These are phyloP conservation scores for Mugil cephalus DNA, from an alignment of 2,113 vertebrate species.

Conservation along the genomic window DNA sequence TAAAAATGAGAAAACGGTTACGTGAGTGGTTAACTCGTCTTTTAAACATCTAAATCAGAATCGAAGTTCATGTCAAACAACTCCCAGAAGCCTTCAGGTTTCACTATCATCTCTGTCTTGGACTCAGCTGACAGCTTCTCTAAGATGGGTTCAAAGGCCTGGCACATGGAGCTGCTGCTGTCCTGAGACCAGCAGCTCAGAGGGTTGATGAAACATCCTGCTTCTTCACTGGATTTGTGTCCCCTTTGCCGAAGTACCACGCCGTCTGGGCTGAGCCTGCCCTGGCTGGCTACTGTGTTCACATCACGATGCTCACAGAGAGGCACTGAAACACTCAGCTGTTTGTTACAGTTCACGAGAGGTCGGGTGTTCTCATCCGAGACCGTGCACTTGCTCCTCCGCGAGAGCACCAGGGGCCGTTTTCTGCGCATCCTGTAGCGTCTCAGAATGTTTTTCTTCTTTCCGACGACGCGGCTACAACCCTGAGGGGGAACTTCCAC, in stretches of 20 bases:
- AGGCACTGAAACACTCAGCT: slow-evolving; percentile 6
- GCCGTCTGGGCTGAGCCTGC: not conserved
- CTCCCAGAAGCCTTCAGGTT: slow-evolving; percentile 71
- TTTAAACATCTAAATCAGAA: slow-evolving; percentile 55
- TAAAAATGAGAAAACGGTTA: not conserved
- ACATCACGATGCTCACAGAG: slow-evolving; percentile 16
- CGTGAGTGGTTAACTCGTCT: not conserved
- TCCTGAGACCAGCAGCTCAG: slow-evolving; percentile 77
- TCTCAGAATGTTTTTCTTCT: slow-evolving; percentile 35
- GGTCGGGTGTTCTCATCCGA: slow-evolving; percentile 57
- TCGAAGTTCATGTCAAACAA: slow-evolving; percentile 76
- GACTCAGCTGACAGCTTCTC: slow-evolving; percentile 42
- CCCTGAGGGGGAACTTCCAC: not conserved
- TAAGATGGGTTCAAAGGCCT: slow-evolving; percentile 38
- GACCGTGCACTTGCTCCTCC: slow-evolving; percentile 35
- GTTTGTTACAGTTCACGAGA: slow-evolving; percentile 14
- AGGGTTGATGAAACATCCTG: slow-evolving; percentile 54
- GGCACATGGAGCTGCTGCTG: slow-evolving; percentile 60
- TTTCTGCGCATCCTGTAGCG: slow-evolving; percentile 53
- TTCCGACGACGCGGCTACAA: not conserved
- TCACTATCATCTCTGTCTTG: slow-evolving; percentile 2
- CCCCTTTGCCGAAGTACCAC: not conserved
- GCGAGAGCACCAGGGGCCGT: slow-evolving; percentile 61
- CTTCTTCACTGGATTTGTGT: slow-evolving; percentile 6
- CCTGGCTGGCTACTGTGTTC: not conserved